Evolutionary conservation across 2,797 vertebrate species (phyloP).

Genomic region (Coranthus polyacanthus): DNA sequence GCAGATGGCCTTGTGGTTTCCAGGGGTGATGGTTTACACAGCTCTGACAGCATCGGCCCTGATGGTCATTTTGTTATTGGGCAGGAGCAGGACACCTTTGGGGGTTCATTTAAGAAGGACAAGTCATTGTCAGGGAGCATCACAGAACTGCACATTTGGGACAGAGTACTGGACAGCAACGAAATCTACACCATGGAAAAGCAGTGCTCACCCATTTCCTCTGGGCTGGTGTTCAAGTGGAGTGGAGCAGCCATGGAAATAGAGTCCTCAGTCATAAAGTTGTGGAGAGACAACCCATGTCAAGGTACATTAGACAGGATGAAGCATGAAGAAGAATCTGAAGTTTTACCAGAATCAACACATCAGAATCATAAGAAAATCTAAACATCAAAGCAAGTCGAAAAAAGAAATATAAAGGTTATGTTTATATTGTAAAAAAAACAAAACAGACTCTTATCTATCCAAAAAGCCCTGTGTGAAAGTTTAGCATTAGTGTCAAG

Average conservation of each 20-base stretch:
- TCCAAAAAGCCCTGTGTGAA: slow-evolving; percentile 1
- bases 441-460: not conserved
- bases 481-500: slow-evolving; percentile 18
- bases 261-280: slow-evolving; percentile 67
- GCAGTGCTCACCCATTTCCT: slow-evolving; percentile 74
- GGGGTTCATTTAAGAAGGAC: slow-evolving; percentile 70
- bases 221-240: slow-evolving; percentile 84
- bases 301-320: slow-evolving; percentile 73
- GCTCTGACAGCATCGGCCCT: slow-evolving; percentile 60
- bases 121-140: slow-evolving; percentile 84
- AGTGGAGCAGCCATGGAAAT: slow-evolving; percentile 70
- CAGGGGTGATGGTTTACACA: slow-evolving; percentile 56
- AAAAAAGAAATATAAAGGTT: not conserved
- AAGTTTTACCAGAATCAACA: slow-evolving; percentile 7
- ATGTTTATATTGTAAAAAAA: not conserved
- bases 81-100: slow-evolving; percentile 78
- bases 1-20: slow-evolving; percentile 55
- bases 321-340: slow-evolving; percentile 16
- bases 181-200: slow-evolving; percentile 83
- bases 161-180: slow-evolving; percentile 73
- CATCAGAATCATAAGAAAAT: slow-evolving; percentile 7
- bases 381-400: not conserved
- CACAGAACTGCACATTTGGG: slow-evolving; percentile 86
- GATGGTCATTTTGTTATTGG: slow-evolving; percentile 81
- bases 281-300: slow-evolving; percentile 73